Evolutionary conservation across 2,113 vertebrate species (phyloP).

Genomic region (Tamias sibiricus): DNA sequence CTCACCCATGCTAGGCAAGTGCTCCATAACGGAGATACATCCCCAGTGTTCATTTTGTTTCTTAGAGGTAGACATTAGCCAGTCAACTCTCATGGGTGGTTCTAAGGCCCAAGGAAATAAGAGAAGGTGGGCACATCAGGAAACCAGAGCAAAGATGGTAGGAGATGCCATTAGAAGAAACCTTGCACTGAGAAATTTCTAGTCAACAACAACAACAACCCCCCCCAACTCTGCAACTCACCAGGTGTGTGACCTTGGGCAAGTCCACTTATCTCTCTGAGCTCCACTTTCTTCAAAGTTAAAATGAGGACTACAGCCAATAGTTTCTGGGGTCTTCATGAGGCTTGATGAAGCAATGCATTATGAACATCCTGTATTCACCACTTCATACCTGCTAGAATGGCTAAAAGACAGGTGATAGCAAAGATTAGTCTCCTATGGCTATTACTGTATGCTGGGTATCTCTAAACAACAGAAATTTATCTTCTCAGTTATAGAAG

Average conservation of each 20-base stretch:
- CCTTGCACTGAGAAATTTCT: not conserved
- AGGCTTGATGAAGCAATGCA: not conserved
- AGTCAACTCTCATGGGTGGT: not conserved
- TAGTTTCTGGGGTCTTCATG: not conserved
- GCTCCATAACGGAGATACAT: no score
- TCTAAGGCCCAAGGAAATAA: not conserved
- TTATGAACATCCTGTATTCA: not conserved
- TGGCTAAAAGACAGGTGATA: not conserved
- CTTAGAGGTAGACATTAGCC: not conserved
- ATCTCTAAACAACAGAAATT: no score
- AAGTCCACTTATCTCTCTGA: not conserved
- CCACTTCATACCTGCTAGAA: no score
- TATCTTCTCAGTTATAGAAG: no score
- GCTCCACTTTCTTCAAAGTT: not conserved
- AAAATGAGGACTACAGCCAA: not conserved
- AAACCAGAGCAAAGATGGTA: not conserved
- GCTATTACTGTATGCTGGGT: not conserved
- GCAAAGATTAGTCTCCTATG: not conserved
- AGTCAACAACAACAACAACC: no score
- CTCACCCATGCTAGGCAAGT: no score
- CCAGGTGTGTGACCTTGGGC: not conserved
- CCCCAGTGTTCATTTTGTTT: not conserved
- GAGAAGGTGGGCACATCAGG: not conserved
- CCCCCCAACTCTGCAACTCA: not conserved
- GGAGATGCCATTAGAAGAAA: not conserved